A percentile compares a stretch with the other conserved stretches of the same genome.
These are phyloP conservation scores for Nettapus auritus DNA, from an alignment of 2,113 vertebrate genomes.

Conservation along the genomic window DNA sequence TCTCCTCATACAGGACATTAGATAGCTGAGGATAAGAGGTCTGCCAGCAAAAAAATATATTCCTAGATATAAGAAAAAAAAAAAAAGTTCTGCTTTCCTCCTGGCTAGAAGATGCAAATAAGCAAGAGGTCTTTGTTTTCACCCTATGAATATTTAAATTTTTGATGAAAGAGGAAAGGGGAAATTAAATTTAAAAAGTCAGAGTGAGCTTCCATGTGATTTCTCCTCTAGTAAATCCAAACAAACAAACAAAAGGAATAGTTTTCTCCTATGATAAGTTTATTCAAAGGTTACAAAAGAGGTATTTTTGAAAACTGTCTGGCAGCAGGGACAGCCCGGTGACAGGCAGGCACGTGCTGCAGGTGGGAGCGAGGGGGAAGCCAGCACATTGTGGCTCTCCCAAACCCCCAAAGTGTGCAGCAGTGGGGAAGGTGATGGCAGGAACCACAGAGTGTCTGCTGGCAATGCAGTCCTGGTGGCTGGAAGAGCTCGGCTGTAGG, in stretches of 20 bases:
- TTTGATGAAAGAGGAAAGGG: not conserved
- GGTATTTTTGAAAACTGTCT: accelerated
- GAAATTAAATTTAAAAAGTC: not conserved
- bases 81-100: not conserved
- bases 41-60: not conserved
- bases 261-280: not conserved
- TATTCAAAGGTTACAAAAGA: not conserved
- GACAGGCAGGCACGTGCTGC: not conserved
- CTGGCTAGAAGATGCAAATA: not conserved
- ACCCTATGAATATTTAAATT: not conserved
- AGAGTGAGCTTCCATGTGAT: not conserved
- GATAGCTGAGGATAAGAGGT: not conserved
- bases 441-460: not conserved
- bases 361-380: not conserved
- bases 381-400: not conserved
- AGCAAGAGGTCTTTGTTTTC: not conserved
- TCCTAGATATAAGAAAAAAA: not conserved
- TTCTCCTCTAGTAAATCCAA: not conserved
- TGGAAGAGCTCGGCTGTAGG: not conserved
- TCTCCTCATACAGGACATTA: not conserved
- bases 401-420: not conserved
- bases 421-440: not conserved
- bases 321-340: not conserved
- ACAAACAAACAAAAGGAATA: not conserved
- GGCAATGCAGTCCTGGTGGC: not conserved